Conservation (phyloP, 35 echinoderm and acorn worm genomes). For the Heliocidaris erythrogramma region DNA sequence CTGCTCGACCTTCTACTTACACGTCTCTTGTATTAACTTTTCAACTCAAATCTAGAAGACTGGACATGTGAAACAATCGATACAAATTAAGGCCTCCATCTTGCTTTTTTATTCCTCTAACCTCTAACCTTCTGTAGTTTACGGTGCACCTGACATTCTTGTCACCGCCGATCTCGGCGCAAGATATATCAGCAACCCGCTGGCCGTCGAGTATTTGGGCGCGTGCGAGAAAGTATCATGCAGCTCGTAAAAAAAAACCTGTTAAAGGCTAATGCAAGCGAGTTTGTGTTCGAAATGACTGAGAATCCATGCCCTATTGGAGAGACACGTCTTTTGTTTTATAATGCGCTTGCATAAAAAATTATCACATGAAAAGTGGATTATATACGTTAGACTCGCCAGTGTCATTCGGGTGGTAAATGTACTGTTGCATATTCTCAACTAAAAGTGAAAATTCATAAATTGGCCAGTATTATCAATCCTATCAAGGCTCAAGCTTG, state of each 20-base stretch:
- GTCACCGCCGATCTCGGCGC: neutral
- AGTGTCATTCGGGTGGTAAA: no score
- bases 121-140: neutral
- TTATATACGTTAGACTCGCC: neutral
- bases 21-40: neutral
- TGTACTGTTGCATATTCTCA: neutral
- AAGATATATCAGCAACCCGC: neutral
- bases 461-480: no score
- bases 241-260: neutral
- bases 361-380: neutral
- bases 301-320: neutral
- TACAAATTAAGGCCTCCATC: neutral
- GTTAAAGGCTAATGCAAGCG: neutral
- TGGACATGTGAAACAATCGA: constrained; percentile 3
- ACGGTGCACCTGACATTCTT: neutral
- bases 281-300: neutral
- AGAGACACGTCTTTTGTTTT: neutral
- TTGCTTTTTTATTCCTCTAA: neutral
- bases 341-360: neutral
- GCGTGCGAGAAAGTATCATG: neutral
- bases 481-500: no score
- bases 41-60: neutral
- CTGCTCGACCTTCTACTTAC: neutral
- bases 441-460: no score
- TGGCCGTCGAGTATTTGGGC: neutral